Conservation (phyloP, 2,113 vertebrate species). For the Chlamydotis undulata region DNA sequence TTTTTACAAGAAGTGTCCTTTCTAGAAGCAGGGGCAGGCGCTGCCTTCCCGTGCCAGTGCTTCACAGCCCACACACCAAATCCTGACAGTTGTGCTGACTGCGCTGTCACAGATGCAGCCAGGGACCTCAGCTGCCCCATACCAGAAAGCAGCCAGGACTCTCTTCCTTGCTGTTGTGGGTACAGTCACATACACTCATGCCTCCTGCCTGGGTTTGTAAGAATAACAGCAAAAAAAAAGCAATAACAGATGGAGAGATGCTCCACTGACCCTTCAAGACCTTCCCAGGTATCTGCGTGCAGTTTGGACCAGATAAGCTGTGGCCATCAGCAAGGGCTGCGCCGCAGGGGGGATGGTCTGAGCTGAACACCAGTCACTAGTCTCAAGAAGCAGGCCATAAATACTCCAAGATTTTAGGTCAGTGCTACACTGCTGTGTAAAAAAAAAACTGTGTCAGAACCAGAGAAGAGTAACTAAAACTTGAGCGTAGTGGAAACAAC, state of each 20-base stretch:
- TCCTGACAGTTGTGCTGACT: background rate
- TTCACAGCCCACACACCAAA: fast-evolving
- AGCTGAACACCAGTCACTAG: background rate
- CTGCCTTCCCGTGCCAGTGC: background rate
- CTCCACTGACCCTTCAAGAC: background rate
- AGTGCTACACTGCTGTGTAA: background rate
- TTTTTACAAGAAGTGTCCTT: background rate
- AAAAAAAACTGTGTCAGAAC: background rate
- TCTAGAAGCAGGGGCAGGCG: background rate
- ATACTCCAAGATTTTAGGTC: background rate
- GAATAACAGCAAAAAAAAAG: background rate
- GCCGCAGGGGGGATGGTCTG: background rate
- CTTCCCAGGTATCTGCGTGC: too few species aligned
- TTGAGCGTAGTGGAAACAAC: background rate
- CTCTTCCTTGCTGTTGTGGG: background rate
- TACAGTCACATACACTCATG: background rate
- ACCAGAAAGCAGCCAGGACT: background rate
- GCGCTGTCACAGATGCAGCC: background rate
- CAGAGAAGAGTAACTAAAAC: background rate
- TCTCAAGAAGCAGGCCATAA: background rate
- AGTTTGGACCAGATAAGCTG: background rate
- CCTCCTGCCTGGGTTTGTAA: background rate
- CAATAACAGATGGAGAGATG: background rate
- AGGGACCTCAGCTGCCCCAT: background rate
- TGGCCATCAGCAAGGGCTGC: background rate